Evolutionary conservation across 2,888 invertebrate genomes (phyloP).

Genomic region (Folsomia manolachei): DNA sequence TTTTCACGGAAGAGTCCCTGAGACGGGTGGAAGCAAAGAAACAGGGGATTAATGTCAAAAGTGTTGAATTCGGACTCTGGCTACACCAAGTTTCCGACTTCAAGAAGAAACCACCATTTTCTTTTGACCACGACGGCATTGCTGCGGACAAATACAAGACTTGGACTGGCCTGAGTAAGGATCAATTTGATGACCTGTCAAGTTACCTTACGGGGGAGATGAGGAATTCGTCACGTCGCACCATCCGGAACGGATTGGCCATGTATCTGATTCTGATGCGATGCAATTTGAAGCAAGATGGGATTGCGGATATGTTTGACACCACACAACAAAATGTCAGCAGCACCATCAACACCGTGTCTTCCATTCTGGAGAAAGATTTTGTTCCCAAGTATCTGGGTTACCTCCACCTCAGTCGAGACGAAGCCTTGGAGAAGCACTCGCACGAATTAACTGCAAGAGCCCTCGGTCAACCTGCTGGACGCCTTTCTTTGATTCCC

Average conservation of each 20-base stretch:
- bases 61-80: neutral
- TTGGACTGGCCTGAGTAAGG: neutral
- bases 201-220: neutral
- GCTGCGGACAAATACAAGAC: neutral
- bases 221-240: neutral
- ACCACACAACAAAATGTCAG: neutral
- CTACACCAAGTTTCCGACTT: neutral
- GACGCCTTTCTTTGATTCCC: neutral
- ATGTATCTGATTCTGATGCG: neutral
- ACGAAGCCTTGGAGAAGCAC: neutral
- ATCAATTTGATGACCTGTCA: neutral
- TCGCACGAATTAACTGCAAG: neutral
- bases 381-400: neutral
- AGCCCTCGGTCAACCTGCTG: slow-evolving; percentile 6
- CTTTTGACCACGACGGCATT: neutral
- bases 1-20: neutral
- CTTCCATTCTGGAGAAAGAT: neutral
- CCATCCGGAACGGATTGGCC: neutral
- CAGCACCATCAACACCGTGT: neutral
- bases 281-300: neutral
- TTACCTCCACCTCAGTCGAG: neutral
- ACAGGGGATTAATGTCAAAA: neutral
- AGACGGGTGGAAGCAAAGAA: neutral
- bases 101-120: neutral
- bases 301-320: neutral